These are phyloP conservation scores for Oscheius myriophilus DNA, from an alignment of 2,888 invertebrate genomes.

Conservation along the genomic window DNA sequence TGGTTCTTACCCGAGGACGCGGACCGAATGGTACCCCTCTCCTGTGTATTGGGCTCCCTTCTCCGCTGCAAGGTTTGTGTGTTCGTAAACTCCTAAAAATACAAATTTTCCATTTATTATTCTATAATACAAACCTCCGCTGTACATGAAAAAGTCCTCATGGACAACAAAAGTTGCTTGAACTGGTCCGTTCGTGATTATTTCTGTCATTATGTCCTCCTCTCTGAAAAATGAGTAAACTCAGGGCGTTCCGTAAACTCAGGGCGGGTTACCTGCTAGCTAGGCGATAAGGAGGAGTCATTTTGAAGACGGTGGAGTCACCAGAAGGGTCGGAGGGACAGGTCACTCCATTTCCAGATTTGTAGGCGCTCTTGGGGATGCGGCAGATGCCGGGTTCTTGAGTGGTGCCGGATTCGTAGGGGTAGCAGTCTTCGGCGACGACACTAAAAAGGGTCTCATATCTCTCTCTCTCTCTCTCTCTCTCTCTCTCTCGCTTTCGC, in stretches of 20 bases:
- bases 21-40: conserved; percentile 84
- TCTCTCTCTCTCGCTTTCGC: too few species aligned
- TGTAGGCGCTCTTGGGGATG: conserved; percentile 72
- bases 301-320: conserved; percentile 70
- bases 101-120: not conserved
- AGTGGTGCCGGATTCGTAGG: conserved; percentile 77
- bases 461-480: too few species aligned
- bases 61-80: conserved; percentile 56
- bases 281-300: conserved; percentile 73
- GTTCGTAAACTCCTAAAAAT: conserved; percentile 80
- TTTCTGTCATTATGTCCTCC: conserved; percentile 89
- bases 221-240: conserved; percentile 64
- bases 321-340: conserved; percentile 70
- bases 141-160: conserved; percentile 91
- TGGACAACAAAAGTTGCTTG: conserved; percentile 87
- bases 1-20: conserved; percentile 80
- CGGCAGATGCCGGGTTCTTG: conserved; percentile 78
- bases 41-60: conserved; percentile 52
- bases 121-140: conserved; percentile 74
- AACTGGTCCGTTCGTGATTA: conserved; percentile 88
- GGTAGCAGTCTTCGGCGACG: conserved; percentile 86
- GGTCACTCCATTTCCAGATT: conserved; percentile 42
- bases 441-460: conserved; percentile 76
- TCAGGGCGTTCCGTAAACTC: not conserved
- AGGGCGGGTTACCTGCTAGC: conserved; percentile 37